Percentiles rank a stretch among this genome's conserved stretches.
phyloP scores from a whole-genome alignment of 2,113 vertebrate genomes.

The Eulacestoma nigropectus region DNA sequence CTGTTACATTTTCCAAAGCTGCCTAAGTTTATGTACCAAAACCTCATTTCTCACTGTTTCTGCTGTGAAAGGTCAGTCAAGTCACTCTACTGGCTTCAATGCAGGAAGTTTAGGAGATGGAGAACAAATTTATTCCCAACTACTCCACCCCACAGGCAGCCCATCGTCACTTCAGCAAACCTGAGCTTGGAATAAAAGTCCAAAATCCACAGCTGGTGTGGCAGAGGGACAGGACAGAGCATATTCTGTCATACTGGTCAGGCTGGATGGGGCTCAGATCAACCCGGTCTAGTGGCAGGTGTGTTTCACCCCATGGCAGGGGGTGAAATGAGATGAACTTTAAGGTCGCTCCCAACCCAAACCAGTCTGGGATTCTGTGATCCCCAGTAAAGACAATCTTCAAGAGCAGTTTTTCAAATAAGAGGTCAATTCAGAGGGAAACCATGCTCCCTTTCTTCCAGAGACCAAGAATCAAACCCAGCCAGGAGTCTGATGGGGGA shows the following conservation, averaged over 20 bases:
- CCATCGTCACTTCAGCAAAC: background rate
- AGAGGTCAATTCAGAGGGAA: background rate
- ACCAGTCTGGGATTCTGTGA: background rate
- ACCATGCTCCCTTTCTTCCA: background rate
- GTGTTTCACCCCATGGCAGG: background rate
- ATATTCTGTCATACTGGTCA: background rate
- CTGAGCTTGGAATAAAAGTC: background rate
- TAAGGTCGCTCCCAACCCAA: background rate
- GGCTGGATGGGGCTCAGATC: fast-evolving
- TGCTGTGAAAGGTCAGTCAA: background rate
- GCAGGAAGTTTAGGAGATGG: fast-evolving
- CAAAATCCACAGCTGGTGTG: background rate
- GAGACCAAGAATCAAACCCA: background rate
- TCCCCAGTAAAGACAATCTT: background rate
- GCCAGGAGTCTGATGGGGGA: background rate
- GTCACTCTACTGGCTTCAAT: background rate
- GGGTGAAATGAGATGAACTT: background rate
- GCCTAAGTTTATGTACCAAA: background rate
- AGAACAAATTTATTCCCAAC: background rate
- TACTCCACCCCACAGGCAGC: background rate
- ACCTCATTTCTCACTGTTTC: background rate
- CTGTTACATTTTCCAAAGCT: background rate
- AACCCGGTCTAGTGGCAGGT: background rate
- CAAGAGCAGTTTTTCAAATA: background rate
- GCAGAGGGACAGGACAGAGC: background rate